A percentile compares a stretch with the other conserved stretches of the same genome.
phyloP scores from a whole-genome alignment of 2,888 invertebrate species.

The Teleiodes luculella region DNA sequence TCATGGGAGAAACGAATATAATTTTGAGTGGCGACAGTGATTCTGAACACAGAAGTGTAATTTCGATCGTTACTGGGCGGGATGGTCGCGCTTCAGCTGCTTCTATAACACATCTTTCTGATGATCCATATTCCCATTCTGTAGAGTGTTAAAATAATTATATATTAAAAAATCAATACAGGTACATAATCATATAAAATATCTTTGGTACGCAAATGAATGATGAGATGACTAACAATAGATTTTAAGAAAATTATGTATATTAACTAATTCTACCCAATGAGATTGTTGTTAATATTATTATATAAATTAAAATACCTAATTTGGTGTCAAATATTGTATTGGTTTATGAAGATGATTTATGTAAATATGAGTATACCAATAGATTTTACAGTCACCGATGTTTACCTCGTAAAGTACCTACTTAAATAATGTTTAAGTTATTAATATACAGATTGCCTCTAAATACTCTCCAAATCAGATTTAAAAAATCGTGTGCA shows the following conservation, averaged over 20 bases:
- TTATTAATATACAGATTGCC: background rate
- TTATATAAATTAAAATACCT: background rate
- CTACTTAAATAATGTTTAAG: slow-evolving; percentile 17
- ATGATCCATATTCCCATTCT: slow-evolving; percentile 57
- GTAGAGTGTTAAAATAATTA: slow-evolving; percentile 66
- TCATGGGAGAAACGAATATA: slow-evolving; percentile 69
- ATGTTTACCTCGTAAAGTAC: slow-evolving; percentile 42
- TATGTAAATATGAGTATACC: slow-evolving; percentile 9
- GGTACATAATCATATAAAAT: background rate
- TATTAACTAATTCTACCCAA: background rate
- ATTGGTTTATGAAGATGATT: background rate
- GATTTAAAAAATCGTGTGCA: background rate
- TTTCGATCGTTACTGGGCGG: slow-evolving; percentile 65
- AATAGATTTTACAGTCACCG: slow-evolving; percentile 36
- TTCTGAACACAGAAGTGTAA: slow-evolving; percentile 71
- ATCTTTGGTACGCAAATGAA: background rate
- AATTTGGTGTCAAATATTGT: background rate
- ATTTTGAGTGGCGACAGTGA: slow-evolving; percentile 72
- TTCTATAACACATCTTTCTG: slow-evolving; percentile 55
- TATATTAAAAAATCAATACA: slow-evolving; percentile 8
- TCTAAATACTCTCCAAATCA: background rate
- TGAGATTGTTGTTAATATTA: slow-evolving; percentile 12
- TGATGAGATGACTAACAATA: background rate
- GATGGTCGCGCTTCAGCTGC: slow-evolving; percentile 57
- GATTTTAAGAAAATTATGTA: background rate